Percentiles rank a stretch among this genome's conserved stretches.
These are phyloP conservation scores for Labrus mixtus DNA, from an alignment of 2,113 vertebrate genomes.

Conservation along the genomic window DNA sequence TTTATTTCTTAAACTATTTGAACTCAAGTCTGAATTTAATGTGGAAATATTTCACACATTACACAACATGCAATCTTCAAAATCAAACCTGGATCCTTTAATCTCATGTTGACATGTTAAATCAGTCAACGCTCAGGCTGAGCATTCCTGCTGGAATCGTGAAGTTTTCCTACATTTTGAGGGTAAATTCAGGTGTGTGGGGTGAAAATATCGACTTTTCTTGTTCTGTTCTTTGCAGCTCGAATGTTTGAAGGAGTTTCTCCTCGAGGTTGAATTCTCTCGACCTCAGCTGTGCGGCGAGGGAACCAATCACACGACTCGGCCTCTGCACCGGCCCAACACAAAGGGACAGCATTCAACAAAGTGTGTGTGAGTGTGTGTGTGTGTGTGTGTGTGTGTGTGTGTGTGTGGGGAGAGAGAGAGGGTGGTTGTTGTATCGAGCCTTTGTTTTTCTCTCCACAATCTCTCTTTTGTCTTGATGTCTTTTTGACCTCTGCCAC, in stretches of 20 bases:
- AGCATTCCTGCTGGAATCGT: too few species aligned
- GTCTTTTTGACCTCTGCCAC: conserved; percentile 35
- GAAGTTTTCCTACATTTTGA: too few species aligned
- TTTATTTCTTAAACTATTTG: too few species aligned
- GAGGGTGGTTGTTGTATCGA: conserved; percentile 26
- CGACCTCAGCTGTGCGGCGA: conserved; percentile 21
- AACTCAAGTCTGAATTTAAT: too few species aligned
- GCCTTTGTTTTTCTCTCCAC: conserved; percentile 53
- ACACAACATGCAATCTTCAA: too few species aligned
- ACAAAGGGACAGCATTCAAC: conserved; percentile 46
- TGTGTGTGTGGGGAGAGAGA: conserved; percentile 1
- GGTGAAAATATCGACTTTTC: too few species aligned
- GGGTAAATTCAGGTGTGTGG: too few species aligned
- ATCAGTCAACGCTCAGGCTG: too few species aligned
- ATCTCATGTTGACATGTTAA: too few species aligned
- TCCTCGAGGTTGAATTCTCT: neutral
- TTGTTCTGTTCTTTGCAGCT: neutral
- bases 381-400: conserved; percentile 17
- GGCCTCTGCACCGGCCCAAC: conserved; percentile 22
- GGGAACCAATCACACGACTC: conserved; percentile 35
- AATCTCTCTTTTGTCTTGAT: conserved; percentile 47
- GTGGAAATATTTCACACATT: too few species aligned
- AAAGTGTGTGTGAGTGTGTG: conserved; percentile 22
- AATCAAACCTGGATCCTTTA: too few species aligned
- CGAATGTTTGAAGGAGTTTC: neutral